A percentile compares a stretch with the other conserved stretches of the same genome.
Evolutionary conservation across 1,140 invertebrate genomes (phyloP).

Genomic region (Chironomus tepperi): DNA sequence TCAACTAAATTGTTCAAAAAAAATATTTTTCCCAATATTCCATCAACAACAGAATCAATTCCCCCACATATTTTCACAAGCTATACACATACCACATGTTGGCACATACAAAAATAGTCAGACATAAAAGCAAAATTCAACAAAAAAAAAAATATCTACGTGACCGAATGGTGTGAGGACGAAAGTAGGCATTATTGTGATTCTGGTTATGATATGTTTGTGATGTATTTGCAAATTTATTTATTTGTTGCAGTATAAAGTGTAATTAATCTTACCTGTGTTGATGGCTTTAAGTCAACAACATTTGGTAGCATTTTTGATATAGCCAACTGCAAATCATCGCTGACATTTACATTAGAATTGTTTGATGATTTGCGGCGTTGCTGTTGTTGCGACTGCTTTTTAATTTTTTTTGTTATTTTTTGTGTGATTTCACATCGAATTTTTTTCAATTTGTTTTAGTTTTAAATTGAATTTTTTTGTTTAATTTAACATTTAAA

Average conservation of each 20-base stretch:
- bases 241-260: neutral
- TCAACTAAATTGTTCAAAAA: too few relatives aligned
- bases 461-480: too few relatives aligned
- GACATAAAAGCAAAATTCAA: too few relatives aligned
- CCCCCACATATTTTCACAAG: too few relatives aligned
- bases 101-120: too few relatives aligned
- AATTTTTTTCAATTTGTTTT: too few relatives aligned
- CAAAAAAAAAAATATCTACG: too few relatives aligned
- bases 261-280: conserved; percentile 5
- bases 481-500: too few relatives aligned
- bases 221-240: neutral
- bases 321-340: conserved; percentile 21
- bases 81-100: too few relatives aligned
- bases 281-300: neutral
- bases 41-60: too few relatives aligned
- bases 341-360: conserved; percentile 19
- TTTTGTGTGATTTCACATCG: neutral
- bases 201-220: conserved; percentile 4
- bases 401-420: neutral
- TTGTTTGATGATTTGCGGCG: conserved; percentile 16
- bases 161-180: neutral
- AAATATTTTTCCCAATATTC: too few relatives aligned
- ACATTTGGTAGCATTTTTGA: conserved; percentile 12
- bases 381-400: neutral
- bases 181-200: too few relatives aligned